phyloP scores from a whole-genome alignment of 2,888 invertebrate genomes.

The Autographa pulchrina region DNA sequence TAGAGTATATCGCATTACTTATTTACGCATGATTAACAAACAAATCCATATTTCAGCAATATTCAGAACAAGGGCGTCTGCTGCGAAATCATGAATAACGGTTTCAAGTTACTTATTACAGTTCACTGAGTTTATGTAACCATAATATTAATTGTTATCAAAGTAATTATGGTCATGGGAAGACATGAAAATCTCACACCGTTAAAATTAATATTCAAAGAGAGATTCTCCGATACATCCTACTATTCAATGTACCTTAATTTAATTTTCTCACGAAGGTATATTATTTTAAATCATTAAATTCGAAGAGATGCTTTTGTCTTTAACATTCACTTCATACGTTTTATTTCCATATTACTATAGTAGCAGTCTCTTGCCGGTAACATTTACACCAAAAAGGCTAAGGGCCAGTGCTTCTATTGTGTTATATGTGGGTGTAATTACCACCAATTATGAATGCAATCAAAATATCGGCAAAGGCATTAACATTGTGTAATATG shows the following conservation, averaged over 20 bases:
- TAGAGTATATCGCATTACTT: constrained; percentile 18
- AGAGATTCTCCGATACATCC: background rate
- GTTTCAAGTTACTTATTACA: constrained; percentile 33
- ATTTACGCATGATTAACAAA: constrained; percentile 35
- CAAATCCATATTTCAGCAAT: constrained; percentile 26
- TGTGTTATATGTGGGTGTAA: background rate
- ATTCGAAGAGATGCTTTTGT: no score
- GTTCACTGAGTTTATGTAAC: constrained; percentile 15
- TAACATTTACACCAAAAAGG: no score
- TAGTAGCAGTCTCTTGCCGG: no score
- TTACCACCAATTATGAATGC: background rate
- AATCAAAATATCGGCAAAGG: background rate
- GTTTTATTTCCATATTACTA: no score
- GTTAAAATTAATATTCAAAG: background rate
- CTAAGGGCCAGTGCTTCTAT: no score
- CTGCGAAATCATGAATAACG: constrained; percentile 34
- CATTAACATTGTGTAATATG: background rate
- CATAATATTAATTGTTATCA: background rate
- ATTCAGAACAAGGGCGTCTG: constrained; percentile 37
- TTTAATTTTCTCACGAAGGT: no score
- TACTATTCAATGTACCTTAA: background rate
- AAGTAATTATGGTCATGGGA: background rate
- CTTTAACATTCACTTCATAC: no score
- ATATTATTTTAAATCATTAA: no score
- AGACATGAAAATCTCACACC: background rate